Conservation (phyloP, 2,797 vertebrate genomes). For the Neosalanx taihuensis region DNA sequence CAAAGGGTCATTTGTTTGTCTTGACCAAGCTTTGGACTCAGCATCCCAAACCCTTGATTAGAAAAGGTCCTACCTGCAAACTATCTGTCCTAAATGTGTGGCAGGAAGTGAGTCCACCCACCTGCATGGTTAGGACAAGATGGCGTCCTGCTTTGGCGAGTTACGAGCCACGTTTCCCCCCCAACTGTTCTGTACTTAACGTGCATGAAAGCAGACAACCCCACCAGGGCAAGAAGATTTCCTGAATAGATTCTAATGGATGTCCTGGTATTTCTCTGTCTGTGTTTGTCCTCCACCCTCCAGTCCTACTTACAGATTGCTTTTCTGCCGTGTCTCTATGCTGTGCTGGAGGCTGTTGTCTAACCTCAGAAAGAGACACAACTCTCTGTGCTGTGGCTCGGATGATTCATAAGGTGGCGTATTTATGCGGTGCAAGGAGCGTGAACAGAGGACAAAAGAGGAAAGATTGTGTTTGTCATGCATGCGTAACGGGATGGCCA, state of each 20-base stretch:
- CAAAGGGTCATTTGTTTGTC: not conserved
- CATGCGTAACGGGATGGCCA: constrained; percentile 52
- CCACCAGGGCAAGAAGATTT: constrained; percentile 43
- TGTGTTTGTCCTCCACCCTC: constrained; percentile 44
- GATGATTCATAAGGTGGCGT: constrained; percentile 71
- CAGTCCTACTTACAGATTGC: constrained; percentile 63
- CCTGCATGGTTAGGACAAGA: not conserved
- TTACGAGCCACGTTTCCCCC: constrained; percentile 8
- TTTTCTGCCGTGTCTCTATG: constrained; percentile 58
- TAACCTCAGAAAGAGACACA: constrained; percentile 48
- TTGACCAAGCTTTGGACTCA: not conserved
- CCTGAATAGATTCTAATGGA: constrained; percentile 52
- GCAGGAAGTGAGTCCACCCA: not conserved
- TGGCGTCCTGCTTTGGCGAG: constrained; percentile 34
- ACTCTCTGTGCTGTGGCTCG: constrained; percentile 40
- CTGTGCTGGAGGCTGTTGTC: constrained; percentile 51
- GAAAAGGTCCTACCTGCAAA: not conserved
- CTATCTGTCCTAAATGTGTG: not conserved
- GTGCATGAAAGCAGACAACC: not conserved
- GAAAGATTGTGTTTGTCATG: constrained; percentile 66
- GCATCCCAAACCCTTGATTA: not conserved
- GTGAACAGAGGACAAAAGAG: constrained; percentile 66
- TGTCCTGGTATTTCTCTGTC: constrained; percentile 60
- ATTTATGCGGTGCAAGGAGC: constrained; percentile 72
- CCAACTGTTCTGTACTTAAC: not conserved